phyloP scores from a whole-genome alignment of 2,888 invertebrate genomes.

The Hyalella azteca region DNA sequence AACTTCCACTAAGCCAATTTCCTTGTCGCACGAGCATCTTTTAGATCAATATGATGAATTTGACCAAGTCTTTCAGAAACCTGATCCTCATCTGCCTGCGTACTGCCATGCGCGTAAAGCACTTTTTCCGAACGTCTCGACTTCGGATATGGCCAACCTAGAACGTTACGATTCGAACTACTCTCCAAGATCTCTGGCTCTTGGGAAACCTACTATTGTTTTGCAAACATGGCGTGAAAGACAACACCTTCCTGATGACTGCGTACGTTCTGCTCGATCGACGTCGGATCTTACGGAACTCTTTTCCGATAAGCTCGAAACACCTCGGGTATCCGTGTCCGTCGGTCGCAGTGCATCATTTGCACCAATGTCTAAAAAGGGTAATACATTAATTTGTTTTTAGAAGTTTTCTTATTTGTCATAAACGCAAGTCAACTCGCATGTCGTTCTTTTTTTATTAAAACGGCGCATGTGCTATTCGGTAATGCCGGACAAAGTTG shows the following conservation, averaged over 20 bases:
- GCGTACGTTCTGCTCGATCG: constrained; percentile 20
- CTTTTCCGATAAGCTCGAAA: neutral
- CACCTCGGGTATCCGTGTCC: neutral
- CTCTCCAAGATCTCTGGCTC: neutral
- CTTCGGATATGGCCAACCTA: neutral
- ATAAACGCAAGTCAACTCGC: too few species aligned
- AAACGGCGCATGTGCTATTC: too few species aligned
- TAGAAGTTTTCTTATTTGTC: too few species aligned
- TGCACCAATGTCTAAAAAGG: constrained; percentile 10
- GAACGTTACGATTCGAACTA: neutral
- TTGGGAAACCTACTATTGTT: constrained; percentile 39
- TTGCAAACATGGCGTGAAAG: constrained; percentile 53
- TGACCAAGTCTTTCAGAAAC: neutral
- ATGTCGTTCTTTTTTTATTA: too few species aligned
- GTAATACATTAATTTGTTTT: too few species aligned
- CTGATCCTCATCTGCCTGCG: neutral
- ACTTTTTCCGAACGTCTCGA: neutral
- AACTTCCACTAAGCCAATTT: neutral
- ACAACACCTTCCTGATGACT: constrained; percentile 39
- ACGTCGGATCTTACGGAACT: neutral
- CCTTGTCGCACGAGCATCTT: neutral
- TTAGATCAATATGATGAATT: neutral
- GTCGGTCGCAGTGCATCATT: constrained; percentile 30
- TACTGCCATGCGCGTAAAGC: constrained; percentile 16
- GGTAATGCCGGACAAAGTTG: too few species aligned